Conservation (phyloP, 92 coral and sea anemone species). For the Epizoanthus rinbou region DNA sequence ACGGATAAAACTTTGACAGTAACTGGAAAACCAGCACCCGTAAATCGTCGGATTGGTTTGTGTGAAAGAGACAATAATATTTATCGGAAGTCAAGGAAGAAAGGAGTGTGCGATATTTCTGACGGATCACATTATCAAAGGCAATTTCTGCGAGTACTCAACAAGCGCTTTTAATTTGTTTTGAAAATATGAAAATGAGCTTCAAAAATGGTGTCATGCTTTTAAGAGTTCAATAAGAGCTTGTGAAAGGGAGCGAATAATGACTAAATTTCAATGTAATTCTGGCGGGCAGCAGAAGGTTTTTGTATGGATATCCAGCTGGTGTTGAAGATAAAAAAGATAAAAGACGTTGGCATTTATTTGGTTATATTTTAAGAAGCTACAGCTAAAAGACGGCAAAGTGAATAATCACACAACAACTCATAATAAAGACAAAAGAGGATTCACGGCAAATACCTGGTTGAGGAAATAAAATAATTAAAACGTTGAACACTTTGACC, state of each 20-base stretch:
- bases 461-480: too few species aligned
- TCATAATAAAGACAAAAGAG: too few species aligned
- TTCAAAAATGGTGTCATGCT: neutral
- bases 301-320: too few species aligned
- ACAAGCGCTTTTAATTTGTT: constrained; percentile 64
- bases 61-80: constrained; percentile 36
- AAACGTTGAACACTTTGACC: too few species aligned
- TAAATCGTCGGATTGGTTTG: constrained; percentile 34
- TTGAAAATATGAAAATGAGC: neutral
- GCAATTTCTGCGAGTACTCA: constrained; percentile 80
- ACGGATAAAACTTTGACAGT: neutral
- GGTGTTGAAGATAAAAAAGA: too few species aligned
- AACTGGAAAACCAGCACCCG: neutral
- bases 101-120: constrained; percentile 75
- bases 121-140: constrained; percentile 86
- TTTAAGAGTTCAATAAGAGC: neutral
- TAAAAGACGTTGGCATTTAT: too few species aligned
- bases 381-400: too few species aligned
- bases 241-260: neutral
- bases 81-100: constrained; percentile 69
- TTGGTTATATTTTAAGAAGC: too few species aligned
- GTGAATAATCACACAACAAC: too few species aligned
- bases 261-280: too few species aligned
- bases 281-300: too few species aligned
- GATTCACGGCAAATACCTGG: too few species aligned